phyloP scores from a whole-genome alignment of 2,888 invertebrate species.

The Eupithecia tripunctaria region DNA sequence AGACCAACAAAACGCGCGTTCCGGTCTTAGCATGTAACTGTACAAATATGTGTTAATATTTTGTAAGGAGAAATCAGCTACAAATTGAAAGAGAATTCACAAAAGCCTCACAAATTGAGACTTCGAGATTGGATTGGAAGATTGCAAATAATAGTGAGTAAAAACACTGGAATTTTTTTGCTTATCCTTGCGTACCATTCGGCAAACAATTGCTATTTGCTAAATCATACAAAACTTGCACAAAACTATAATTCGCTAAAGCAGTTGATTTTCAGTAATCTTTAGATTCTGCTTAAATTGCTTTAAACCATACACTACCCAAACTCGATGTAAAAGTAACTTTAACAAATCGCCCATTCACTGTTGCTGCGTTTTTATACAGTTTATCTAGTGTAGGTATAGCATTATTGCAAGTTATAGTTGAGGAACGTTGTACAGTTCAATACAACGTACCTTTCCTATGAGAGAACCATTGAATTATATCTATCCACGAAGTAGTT shows the following conservation, averaged over 20 bases:
- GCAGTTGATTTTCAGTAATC: neutral
- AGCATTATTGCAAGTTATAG: too few relatives aligned
- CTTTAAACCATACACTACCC: too few relatives aligned
- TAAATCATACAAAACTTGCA: neutral
- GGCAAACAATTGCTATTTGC: too few relatives aligned
- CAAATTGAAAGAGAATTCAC: too few relatives aligned
- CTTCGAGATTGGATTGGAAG: neutral
- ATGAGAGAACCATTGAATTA: too few relatives aligned
- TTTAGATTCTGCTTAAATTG: too few relatives aligned
- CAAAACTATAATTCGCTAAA: neutral
- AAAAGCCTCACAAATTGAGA: neutral
- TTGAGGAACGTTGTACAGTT: too few relatives aligned
- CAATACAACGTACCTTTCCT: too few relatives aligned
- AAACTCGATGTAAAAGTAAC: too few relatives aligned
- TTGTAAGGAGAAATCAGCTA: neutral
- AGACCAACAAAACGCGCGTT: neutral
- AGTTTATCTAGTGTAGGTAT: too few relatives aligned
- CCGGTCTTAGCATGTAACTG: constrained; percentile 1
- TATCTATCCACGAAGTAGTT: neutral
- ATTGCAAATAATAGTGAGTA: neutral
- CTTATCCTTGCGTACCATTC: neutral
- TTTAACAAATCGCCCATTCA: too few relatives aligned
- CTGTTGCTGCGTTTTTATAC: too few relatives aligned
- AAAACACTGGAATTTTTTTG: neutral
- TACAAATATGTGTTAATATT: neutral